Evolutionary conservation across 37 sponge, comb jelly and placozoan species (phyloP).

Genomic region (Ephydatia muelleri): DNA sequence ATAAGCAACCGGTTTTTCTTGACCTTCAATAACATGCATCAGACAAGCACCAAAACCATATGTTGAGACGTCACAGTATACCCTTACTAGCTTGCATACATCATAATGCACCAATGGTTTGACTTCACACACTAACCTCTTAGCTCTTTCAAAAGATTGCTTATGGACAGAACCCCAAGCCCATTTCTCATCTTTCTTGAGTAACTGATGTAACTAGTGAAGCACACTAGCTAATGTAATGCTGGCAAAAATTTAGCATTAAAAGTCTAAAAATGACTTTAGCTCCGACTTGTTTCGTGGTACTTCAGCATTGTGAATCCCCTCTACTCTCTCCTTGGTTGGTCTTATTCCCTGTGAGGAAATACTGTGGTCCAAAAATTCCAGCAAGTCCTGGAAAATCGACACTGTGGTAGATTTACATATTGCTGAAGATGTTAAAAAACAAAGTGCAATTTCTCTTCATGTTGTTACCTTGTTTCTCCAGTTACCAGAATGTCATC

Average conservation of each 20-base stretch:
- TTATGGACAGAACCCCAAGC: conserved; percentile 3
- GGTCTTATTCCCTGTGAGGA: conserved; percentile 9
- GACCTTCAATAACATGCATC: conserved; percentile 25
- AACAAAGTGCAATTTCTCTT: conserved; percentile 6
- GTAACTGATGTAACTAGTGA: conserved; percentile 7
- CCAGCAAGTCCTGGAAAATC: conserved; percentile 9
- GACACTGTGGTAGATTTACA: conserved; percentile 3
- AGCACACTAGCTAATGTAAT: conserved; percentile 12
- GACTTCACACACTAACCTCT: conserved; percentile 1
- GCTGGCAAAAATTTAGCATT: conserved; percentile 35
- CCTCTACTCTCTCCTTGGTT: conserved; percentile 21
- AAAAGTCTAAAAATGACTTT: conserved; percentile 19
- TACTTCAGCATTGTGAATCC: background rate
- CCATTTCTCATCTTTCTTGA: conserved; percentile 1
- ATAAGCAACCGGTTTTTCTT: conserved; percentile 52
- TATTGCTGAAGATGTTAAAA: conserved; percentile 2
- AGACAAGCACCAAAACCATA: conserved; percentile 40
- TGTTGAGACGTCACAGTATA: conserved; percentile 28
- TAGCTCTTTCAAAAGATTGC: conserved; percentile 16
- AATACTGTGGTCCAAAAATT: conserved; percentile 38
- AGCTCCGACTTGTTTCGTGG: background rate
- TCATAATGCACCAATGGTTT: conserved; percentile 23
- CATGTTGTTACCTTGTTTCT: conserved; percentile 10
- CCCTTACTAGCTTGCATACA: background rate
- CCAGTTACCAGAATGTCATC: background rate